A percentile compares a stretch with the other conserved stretches of the same genome.
Conservation (phyloP, 2,888 invertebrate genomes). For the Agrochola litura region DNA sequence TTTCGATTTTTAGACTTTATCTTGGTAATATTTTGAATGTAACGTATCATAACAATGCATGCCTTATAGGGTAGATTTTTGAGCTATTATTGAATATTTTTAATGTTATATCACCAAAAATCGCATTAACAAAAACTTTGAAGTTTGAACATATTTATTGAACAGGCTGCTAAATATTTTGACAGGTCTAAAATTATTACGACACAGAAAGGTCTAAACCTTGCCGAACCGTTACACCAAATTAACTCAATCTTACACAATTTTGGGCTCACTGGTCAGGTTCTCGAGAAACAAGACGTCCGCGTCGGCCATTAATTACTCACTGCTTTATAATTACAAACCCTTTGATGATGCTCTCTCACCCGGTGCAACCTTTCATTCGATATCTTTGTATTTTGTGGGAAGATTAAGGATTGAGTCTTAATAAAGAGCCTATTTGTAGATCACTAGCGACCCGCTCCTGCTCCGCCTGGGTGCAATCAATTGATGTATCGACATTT, state of each 20-base stretch:
- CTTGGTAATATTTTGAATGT: no score
- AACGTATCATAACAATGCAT: neutral
- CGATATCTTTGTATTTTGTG: constrained; percentile 46
- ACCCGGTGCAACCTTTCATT: constrained; percentile 53
- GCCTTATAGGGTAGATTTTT: no score
- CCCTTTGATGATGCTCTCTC: constrained; percentile 58
- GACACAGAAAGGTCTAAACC: neutral
- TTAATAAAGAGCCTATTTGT: neutral
- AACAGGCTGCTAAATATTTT: neutral
- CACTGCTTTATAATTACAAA: constrained; percentile 46
- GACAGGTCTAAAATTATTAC: neutral
- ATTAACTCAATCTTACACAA: constrained; percentile 46
- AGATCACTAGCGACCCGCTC: no score
- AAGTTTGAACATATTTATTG: no score
- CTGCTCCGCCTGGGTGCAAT: no score
- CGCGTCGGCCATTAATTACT: constrained; percentile 56
- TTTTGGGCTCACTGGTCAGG: constrained; percentile 44
- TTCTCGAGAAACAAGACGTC: constrained; percentile 42
- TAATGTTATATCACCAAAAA: no score
- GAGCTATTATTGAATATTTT: no score
- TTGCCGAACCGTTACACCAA: constrained; percentile 15
- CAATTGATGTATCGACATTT: no score
- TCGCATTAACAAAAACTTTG: no score
- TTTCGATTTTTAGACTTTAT: no score
- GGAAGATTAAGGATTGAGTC: constrained; percentile 16